Percentiles rank a stretch among this genome's conserved stretches.
These are phyloP conservation scores for Lepidostoma basale DNA, from an alignment of 1,140 invertebrate genomes.

Conservation along the genomic window DNA sequence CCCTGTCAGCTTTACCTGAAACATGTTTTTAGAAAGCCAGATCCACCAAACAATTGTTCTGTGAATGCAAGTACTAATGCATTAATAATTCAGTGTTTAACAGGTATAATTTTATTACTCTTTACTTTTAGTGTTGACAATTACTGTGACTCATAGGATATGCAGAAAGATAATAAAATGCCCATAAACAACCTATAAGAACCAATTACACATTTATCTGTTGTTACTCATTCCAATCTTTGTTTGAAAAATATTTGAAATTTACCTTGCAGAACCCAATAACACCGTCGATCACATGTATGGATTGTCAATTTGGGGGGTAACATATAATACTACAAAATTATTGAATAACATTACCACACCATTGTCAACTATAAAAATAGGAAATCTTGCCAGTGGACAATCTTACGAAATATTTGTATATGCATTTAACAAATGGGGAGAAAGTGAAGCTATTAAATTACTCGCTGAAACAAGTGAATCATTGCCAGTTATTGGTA, in stretches of 20 bases:
- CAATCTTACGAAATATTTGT: constrained; percentile 34
- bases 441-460: constrained; percentile 38
- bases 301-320: constrained; percentile 35
- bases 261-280: constrained; percentile 27
- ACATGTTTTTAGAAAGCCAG: constrained; percentile 29
- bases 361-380: constrained; percentile 32
- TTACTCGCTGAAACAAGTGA: constrained; percentile 29
- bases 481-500: constrained; percentile 34
- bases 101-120: constrained; percentile 20
- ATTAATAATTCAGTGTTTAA: constrained; percentile 32
- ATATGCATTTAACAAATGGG: constrained; percentile 42
- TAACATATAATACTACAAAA: constrained; percentile 31
- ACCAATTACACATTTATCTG: no score
- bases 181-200: no score
- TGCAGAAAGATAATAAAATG: neutral
- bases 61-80: constrained; percentile 30
- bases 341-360: constrained; percentile 40
- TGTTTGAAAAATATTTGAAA: no score
- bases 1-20: constrained; percentile 34
- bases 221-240: no score
- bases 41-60: constrained; percentile 35
- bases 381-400: constrained; percentile 33
- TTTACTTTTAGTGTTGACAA: neutral
- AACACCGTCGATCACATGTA: constrained; percentile 25
- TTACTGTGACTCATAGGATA: no score